A percentile compares a stretch with the other conserved stretches of the same genome.
Evolutionary conservation across 2,113 vertebrate species (phyloP).

Genomic region (Scatophagus argus): DNA sequence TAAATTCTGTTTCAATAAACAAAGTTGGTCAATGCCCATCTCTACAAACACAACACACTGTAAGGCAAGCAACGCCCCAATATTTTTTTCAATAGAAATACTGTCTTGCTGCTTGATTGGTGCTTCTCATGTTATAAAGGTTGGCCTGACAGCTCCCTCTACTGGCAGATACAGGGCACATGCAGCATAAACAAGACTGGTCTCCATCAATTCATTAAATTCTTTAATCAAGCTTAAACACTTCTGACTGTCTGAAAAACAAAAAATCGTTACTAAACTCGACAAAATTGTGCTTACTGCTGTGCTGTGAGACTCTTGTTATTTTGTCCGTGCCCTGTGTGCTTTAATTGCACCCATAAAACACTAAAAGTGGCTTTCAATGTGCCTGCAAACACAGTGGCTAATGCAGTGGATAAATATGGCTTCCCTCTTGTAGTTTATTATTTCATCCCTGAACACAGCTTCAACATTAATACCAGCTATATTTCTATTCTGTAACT

Average conservation of each 20-base stretch:
- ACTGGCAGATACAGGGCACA: constrained; percentile 53
- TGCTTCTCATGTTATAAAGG: background rate
- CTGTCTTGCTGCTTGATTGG: background rate
- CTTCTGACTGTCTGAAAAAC: background rate
- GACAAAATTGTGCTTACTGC: background rate
- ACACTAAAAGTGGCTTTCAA: background rate
- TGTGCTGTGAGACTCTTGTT: background rate
- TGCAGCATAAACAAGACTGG: background rate
- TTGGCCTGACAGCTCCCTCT: constrained; percentile 66
- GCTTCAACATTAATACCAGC: too few species aligned
- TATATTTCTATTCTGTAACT: too few species aligned
- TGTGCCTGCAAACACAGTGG: background rate
- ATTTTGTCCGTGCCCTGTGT: background rate
- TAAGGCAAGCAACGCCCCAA: background rate
- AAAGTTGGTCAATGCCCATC: background rate
- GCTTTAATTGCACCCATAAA: background rate
- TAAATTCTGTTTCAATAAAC: background rate
- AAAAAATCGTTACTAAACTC: background rate
- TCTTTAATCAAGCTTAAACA: background rate
- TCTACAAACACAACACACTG: constrained; percentile 1
- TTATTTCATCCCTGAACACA: too few species aligned
- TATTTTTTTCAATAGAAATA: background rate
- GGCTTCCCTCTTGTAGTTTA: background rate
- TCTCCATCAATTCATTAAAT: background rate
- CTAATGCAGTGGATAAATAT: background rate